These are phyloP conservation scores for Oncorhynchus clarkii DNA, from an alignment of 2,113 vertebrate genomes.

Conservation along the genomic window DNA sequence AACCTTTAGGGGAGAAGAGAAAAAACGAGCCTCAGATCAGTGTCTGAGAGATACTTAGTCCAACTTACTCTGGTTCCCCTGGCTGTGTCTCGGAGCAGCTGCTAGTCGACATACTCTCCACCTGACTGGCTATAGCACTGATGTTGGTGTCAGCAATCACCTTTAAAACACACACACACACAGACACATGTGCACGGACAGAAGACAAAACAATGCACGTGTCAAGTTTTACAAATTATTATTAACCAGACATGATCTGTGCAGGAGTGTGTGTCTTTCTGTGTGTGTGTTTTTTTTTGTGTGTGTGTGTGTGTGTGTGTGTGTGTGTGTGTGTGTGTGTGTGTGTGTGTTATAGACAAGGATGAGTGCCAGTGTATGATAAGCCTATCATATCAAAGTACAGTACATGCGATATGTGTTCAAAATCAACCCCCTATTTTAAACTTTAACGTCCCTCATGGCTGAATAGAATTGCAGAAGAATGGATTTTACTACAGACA, in stretches of 20 bases:
- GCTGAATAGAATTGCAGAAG: no score
- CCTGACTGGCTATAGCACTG: conserved; percentile 86
- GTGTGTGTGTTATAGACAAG: conserved; percentile 3
- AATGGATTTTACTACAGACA: background rate
- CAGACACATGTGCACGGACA: background rate
- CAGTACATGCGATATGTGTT: conserved; percentile 17
- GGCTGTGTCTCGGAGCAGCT: conserved; percentile 62
- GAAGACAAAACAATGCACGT: background rate
- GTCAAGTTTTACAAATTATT: background rate
- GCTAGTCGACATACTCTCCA: conserved; percentile 82
- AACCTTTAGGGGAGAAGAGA: no score
- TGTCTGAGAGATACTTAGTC: background rate
- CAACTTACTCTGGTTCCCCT: conserved; percentile 77
- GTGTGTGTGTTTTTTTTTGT: no score
- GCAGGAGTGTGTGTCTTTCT: no score
- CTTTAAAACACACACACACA: conserved; percentile 56
- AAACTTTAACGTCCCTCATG: no score
- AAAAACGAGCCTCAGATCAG: no score
- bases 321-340: background rate
- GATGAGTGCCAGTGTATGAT: background rate
- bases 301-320: background rate
- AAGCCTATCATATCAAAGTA: conserved; percentile 1
- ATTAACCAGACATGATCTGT: background rate
- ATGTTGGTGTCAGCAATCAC: conserved; percentile 95
- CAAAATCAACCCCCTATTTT: background rate